These are phyloP conservation scores for Peromyscus eremicus DNA, from an alignment of 2,797 vertebrate species.

Conservation along the genomic window DNA sequence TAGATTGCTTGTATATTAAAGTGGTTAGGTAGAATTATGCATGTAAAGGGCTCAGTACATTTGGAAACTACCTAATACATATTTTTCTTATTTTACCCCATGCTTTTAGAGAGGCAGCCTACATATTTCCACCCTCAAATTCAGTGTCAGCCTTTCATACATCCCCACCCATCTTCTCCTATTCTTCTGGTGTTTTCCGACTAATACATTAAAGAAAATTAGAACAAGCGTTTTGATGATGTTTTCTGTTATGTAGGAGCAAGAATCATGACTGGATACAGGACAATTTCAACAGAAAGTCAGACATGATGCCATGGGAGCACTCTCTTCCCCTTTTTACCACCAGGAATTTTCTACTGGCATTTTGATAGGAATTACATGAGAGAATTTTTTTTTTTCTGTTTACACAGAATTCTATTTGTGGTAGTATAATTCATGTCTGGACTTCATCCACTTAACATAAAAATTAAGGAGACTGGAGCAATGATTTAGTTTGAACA, in stretches of 20 bases:
- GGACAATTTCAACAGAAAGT: not conserved
- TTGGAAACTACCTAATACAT: not conserved
- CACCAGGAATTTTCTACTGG: not conserved
- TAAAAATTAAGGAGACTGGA: not conserved
- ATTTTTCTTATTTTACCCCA: not conserved
- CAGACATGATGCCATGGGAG: not conserved
- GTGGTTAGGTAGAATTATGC: not conserved
- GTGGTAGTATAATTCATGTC: not conserved
- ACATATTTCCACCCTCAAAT: not conserved
- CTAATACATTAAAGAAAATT: not conserved
- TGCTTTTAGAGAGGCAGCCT: not conserved
- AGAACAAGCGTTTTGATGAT: not conserved
- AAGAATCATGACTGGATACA: not conserved
- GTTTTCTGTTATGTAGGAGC: not conserved
- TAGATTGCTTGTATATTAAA: not conserved
- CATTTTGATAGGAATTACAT: not conserved
- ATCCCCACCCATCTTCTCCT: not conserved
- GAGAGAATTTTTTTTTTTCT: not conserved
- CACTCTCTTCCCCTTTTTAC: not conserved
- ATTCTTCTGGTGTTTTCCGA: not conserved
- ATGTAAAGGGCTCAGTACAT: not conserved
- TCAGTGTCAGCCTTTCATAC: rapidly evolving
- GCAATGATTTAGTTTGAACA: constrained; percentile 51
- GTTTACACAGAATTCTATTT: constrained; percentile 47
- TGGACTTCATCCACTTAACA: constrained; percentile 6